Evolutionary conservation across 2,797 vertebrate species (phyloP).

Genomic region (Falco berigora): DNA sequence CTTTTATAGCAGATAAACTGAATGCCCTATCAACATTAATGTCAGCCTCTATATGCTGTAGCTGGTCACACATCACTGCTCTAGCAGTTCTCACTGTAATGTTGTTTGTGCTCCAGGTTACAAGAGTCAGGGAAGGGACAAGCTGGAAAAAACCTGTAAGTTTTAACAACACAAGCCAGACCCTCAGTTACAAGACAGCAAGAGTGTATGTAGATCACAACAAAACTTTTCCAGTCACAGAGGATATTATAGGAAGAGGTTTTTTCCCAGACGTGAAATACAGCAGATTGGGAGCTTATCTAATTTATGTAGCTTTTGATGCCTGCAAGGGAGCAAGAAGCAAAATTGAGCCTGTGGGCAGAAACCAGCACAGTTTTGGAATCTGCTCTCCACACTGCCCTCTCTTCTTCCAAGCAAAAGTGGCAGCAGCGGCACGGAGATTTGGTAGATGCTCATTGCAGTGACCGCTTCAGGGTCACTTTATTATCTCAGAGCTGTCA

Average conservation of each 20-base stretch:
- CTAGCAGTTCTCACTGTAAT: not conserved
- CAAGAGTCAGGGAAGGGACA: not conserved
- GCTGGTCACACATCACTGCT: not conserved
- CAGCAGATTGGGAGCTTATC: not conserved
- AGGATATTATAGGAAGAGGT: not conserved
- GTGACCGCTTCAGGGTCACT: not conserved
- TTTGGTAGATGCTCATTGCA: not conserved
- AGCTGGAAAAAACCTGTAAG: not conserved
- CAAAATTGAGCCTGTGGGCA: not conserved
- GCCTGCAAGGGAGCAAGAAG: not conserved
- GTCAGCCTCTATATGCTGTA: not conserved
- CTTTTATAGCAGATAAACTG: not conserved
- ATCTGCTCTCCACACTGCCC: not conserved
- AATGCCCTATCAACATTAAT: not conserved
- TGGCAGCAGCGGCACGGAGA: not conserved
- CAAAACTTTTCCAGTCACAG: not conserved
- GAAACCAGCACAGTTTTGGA: not conserved
- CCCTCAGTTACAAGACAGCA: not conserved
- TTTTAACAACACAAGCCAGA: not conserved
- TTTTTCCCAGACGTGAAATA: not conserved
- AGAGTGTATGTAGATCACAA: fast-evolving
- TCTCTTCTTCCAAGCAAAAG: not conserved
- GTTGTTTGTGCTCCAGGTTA: not conserved
- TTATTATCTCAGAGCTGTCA: not conserved
- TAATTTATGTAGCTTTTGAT: not conserved